A percentile compares a stretch with the other conserved stretches of the same genome.
Evolutionary conservation across 2,113 vertebrate species (phyloP).

Genomic region (Propithecus coquereli): DNA sequence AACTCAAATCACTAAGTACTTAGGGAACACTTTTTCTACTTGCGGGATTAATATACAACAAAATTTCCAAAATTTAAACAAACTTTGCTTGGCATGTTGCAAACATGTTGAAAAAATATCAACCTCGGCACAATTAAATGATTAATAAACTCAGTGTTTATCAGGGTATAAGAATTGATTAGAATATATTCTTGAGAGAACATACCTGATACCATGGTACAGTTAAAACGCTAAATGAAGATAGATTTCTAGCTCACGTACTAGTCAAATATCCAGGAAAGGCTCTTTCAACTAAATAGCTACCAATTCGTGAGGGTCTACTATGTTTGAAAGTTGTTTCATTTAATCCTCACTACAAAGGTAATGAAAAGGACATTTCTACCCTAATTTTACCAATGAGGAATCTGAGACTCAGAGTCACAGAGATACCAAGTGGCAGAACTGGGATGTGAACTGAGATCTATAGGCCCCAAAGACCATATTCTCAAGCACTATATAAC

Average conservation of each 20-base stretch:
- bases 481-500: neutral
- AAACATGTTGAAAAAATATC: neutral
- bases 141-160: neutral
- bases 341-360: constrained; percentile 14
- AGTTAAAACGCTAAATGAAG: neutral
- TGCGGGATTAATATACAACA: neutral
- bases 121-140: neutral
- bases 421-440: neutral
- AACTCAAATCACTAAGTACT: neutral
- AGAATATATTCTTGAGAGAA: neutral
- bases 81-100: constrained; percentile 7
- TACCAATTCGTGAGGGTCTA: constrained; percentile 18
- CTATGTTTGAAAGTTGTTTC: constrained; percentile 15
- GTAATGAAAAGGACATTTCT: neutral
- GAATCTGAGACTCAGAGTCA: neutral
- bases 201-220: neutral
- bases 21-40: neutral
- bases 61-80: constrained; percentile 21
- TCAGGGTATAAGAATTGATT: neutral
- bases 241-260: neutral
- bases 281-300: neutral
- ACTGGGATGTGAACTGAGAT: neutral
- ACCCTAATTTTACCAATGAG: neutral
- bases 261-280: neutral
- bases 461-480: neutral